Percentiles rank a stretch among this genome's conserved stretches.
Conservation (phyloP, 2,113 vertebrate genomes). For the Mirounga angustirostris region DNA sequence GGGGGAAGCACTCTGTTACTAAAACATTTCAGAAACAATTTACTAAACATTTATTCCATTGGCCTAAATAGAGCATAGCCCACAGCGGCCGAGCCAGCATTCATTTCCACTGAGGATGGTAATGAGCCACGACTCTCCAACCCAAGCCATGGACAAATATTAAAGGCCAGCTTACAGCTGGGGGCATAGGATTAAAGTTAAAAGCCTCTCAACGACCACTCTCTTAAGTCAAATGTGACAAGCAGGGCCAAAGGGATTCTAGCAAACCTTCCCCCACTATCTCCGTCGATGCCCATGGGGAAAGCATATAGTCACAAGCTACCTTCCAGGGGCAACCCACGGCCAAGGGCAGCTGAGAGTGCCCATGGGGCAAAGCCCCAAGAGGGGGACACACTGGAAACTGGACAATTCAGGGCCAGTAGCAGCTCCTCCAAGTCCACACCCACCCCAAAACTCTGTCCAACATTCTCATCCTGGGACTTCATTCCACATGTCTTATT, state of each 20-base stretch:
- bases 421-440: background rate
- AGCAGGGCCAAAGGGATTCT: background rate
- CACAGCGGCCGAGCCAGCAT: background rate
- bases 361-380: background rate
- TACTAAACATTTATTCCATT: slow-evolving; percentile 72
- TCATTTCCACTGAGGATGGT: background rate
- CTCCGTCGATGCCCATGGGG: background rate
- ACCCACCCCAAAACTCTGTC: background rate
- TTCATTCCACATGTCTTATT: slow-evolving; percentile 20
- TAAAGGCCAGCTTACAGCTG: background rate
- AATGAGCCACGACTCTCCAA: background rate
- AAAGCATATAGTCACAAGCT: background rate
- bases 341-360: background rate
- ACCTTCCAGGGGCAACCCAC: background rate
- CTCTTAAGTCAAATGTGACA: background rate
- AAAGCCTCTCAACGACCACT: background rate
- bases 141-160: slow-evolving; percentile 15
- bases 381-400: background rate
- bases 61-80: slow-evolving; percentile 68
- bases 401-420: background rate
- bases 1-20: slow-evolving; percentile 57
- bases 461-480: background rate
- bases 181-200: slow-evolving; percentile 3
- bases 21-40: slow-evolving; percentile 74
- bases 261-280: background rate